Evolutionary conservation across 2,113 vertebrate genomes (phyloP).

Genomic region (Rhea pennata): DNA sequence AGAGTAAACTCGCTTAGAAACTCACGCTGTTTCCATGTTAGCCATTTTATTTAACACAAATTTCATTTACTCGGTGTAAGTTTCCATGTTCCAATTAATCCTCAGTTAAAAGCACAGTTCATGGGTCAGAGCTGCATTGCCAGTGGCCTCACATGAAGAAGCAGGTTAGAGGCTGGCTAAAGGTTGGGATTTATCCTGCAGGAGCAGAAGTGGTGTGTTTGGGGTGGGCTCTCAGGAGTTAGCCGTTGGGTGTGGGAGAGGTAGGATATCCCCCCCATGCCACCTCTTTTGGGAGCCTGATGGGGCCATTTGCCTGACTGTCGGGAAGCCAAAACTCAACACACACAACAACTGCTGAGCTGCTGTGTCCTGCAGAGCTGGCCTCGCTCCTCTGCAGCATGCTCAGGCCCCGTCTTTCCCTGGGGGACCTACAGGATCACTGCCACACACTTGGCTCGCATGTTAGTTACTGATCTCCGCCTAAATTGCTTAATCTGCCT

Average conservation of each 20-base stretch:
- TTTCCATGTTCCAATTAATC: background rate
- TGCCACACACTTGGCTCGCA: too few species aligned
- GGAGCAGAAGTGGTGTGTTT: background rate
- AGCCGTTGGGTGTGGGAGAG: background rate
- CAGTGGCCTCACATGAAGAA: background rate
- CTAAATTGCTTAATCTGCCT: background rate
- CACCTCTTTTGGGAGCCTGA: background rate
- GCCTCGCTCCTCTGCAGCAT: background rate
- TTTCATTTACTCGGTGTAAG: background rate
- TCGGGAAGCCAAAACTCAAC: background rate
- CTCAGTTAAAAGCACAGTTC: background rate
- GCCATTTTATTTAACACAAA: slow-evolving; percentile 28
- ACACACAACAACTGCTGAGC: fast-evolving
- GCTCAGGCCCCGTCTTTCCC: background rate
- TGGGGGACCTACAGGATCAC: background rate
- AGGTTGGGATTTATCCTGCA: background rate
- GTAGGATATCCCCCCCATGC: too few species aligned
- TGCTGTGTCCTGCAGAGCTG: background rate
- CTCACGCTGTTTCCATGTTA: background rate
- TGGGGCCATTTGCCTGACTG: background rate
- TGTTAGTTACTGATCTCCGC: background rate
- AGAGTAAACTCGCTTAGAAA: slow-evolving; percentile 31
- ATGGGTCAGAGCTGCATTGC: background rate
- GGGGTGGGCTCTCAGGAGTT: fast-evolving
- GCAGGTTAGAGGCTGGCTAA: background rate